Base-by-base conservation (phyloP, 2,888 invertebrate genomes). In the Chydorus sphaericus region DNA sequence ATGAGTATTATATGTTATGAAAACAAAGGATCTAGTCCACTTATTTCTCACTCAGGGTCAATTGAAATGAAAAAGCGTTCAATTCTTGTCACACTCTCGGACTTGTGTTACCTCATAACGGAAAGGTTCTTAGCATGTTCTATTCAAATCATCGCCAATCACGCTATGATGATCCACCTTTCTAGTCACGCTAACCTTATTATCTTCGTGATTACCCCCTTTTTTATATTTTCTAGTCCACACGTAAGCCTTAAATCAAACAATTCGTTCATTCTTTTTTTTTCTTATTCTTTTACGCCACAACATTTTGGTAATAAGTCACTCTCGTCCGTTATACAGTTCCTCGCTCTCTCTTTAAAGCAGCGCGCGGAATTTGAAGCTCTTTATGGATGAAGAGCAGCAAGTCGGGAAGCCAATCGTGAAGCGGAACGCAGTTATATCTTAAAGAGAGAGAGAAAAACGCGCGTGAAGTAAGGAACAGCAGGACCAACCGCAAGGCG, bases 51-150 rank as follows among this genome's bases (percentile, higher is more conserved):
- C 39, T 39, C 39, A 20, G 20, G 18, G 39, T 23, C 10, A 16
- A 4, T 4, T 8, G 20, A 38, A 11, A n/a, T 6, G 20, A 39
- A 39, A 3, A n/a, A 44, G 18, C 18, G 44, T 44, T 44, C 20
- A 6, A 1, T 39, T 2, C 4, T 26, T 44, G 44, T 23, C 10
- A 28, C 44, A 16, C 20, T 44, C 44, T 44, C 26, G 23, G 18
- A 1, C 10, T n/a, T 7, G 5, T n/a, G 14, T 28, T 26, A 44
- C 28, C 44, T 23, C 20, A 23, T 23, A 23, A 39, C 14, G 23
- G 44, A 44, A 44, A 44, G 44, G 44, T 44, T 44, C 18, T 44
- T 44, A 44, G 44, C 44, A 44, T 44, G 44, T 44, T n/a, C 44
- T 26, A 44, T 44, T 44, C 44, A 44, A 44, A 44, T 44, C 44